These are phyloP conservation scores for Drosophila pruinosa DNA, from an alignment of 1,140 invertebrate genomes.

Conservation along the genomic window DNA sequence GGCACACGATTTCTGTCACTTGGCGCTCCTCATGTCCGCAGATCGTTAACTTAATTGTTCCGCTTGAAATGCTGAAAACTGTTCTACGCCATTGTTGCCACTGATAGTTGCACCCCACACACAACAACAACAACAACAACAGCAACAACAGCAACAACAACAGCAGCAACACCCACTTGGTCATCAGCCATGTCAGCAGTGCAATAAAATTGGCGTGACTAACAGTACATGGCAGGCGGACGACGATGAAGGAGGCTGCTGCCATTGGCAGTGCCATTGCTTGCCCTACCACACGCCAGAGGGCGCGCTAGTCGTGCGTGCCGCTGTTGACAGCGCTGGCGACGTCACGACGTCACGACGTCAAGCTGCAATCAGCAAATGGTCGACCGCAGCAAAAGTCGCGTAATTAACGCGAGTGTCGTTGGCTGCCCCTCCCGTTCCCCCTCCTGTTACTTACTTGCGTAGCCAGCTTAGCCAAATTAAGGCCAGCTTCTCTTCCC, in stretches of 20 bases:
- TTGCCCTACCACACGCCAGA: background rate
- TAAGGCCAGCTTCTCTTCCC: slow-evolving; percentile 36
- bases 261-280: too few relatives aligned
- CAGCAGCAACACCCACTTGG: too few relatives aligned
- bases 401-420: slow-evolving; percentile 69
- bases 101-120: slow-evolving; percentile 55
- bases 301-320: slow-evolving; percentile 62
- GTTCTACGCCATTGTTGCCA: slow-evolving; percentile 72
- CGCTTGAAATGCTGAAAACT: slow-evolving; percentile 76
- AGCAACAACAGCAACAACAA: too few relatives aligned
- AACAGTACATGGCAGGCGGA: slow-evolving; percentile 43
- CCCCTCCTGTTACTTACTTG: background rate
- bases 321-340: slow-evolving; percentile 55
- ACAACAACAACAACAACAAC: too few relatives aligned
- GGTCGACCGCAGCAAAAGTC: slow-evolving; percentile 76
- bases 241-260: slow-evolving; percentile 16
- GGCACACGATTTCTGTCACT: slow-evolving; percentile 60
- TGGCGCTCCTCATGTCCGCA: slow-evolving; percentile 54
- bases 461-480: slow-evolving; percentile 36
- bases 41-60: slow-evolving; percentile 80
- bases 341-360: slow-evolving; percentile 20
- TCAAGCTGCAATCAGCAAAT: slow-evolving; percentile 71
- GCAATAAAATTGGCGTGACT: slow-evolving; percentile 78
- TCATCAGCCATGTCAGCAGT: slow-evolving; percentile 55
- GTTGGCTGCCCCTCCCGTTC: background rate